phyloP scores from a whole-genome alignment of 2,113 vertebrate species.

The Gobio gobio region DNA sequence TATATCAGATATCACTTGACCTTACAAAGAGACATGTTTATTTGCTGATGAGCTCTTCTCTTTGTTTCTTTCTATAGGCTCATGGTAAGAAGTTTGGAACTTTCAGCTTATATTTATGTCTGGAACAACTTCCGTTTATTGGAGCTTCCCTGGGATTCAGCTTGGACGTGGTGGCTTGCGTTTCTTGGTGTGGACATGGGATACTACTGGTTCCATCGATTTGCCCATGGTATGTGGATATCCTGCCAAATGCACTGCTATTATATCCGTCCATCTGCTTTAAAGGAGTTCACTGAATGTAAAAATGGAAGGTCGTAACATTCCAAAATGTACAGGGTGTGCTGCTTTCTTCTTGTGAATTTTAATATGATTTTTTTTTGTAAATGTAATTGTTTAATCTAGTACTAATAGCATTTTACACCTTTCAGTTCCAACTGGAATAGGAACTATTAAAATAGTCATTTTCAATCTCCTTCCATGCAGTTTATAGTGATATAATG shows the following conservation, averaged over 20 bases:
- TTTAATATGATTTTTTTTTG: background rate
- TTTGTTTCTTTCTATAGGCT: slow-evolving; percentile 70
- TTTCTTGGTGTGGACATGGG: slow-evolving; percentile 88
- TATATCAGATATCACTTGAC: background rate
- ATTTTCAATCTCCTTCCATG: background rate
- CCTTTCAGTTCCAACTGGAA: background rate
- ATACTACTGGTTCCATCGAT: slow-evolving; percentile 92
- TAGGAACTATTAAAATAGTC: background rate
- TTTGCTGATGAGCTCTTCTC: background rate
- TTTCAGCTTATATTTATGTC: slow-evolving; percentile 84
- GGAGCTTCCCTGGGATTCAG: slow-evolving; percentile 87
- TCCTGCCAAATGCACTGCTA: background rate
- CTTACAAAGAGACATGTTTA: background rate
- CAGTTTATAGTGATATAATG: background rate
- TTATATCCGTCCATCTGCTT: background rate
- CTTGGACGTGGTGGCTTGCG: slow-evolving; percentile 90
- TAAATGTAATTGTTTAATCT: background rate
- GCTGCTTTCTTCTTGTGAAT: background rate
- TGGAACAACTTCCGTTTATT: slow-evolving; percentile 85
- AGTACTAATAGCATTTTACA: slow-evolving; percentile 10
- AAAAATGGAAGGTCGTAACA: background rate
- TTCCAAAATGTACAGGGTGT: background rate
- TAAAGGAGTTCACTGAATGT: background rate
- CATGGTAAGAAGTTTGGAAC: slow-evolving; percentile 81
- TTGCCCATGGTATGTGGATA: slow-evolving; percentile 82